phyloP scores from a whole-genome alignment of 2,113 vertebrate genomes.

The Herpailurus yagouaroundi region DNA sequence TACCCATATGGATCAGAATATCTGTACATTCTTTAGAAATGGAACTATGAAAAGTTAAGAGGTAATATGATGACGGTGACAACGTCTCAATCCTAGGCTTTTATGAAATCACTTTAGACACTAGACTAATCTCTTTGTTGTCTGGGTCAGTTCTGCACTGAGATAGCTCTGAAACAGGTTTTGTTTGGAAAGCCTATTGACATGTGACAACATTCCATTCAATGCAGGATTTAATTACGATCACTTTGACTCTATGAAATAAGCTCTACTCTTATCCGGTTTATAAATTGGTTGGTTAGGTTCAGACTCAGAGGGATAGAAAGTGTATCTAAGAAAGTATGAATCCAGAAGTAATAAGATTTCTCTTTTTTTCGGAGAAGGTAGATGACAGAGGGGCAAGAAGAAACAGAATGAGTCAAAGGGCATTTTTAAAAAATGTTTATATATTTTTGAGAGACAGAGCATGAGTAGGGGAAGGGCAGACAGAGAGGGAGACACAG shows the following conservation, averaged over 20 bases:
- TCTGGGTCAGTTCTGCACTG: not conserved
- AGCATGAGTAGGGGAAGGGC: too few species aligned
- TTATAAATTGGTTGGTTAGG: not conserved
- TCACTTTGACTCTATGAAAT: not conserved
- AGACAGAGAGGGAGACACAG: too few species aligned
- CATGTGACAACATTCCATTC: not conserved
- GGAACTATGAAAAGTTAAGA: not conserved
- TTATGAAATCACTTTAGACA: not conserved
- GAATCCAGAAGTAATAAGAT: not conserved
- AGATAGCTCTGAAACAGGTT: conserved; percentile 3
- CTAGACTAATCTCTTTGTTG: not conserved
- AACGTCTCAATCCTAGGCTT: not conserved
- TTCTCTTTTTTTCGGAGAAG: conserved; percentile 18
- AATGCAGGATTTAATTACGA: not conserved
- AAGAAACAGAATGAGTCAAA: not conserved
- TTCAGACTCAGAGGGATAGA: not conserved
- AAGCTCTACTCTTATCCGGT: not conserved
- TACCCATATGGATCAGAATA: not conserved
- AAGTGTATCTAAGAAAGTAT: not conserved
- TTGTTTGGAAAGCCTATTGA: not conserved
- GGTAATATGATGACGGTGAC: not conserved
- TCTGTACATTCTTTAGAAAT: not conserved
- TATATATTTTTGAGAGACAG: too few species aligned
- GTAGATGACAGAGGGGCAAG: not conserved
- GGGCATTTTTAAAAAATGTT: not conserved